Evolutionary conservation across 2,888 invertebrate genomes (phyloP).

Genomic region (Phengaris arion): DNA sequence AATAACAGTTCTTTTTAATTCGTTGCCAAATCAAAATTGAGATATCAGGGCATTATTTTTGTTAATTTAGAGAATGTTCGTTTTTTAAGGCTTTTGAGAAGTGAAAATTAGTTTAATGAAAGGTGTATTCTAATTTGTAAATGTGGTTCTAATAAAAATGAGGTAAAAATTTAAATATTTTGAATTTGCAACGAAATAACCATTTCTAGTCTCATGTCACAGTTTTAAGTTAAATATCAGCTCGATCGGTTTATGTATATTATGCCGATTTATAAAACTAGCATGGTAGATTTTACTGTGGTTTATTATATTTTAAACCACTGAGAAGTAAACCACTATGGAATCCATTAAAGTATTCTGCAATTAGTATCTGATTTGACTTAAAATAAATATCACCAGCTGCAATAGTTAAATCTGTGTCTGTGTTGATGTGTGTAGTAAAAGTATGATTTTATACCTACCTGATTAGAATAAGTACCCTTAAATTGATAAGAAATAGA

Average conservation of each 20-base stretch:
- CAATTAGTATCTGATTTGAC: not conserved
- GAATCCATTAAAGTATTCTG: not conserved
- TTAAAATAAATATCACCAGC: not conserved
- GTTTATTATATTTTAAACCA: not conserved
- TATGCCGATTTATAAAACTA: not conserved
- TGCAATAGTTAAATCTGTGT: not conserved
- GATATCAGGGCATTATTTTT: conserved; percentile 43
- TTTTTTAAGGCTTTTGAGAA: not conserved
- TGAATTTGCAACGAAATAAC: conserved; percentile 48
- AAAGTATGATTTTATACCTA: conserved; percentile 7
- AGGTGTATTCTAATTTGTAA: not conserved
- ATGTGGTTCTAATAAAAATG: not conserved
- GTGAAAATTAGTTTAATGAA: not conserved
- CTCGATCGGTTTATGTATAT: not conserved
- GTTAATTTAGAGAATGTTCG: conserved; percentile 44
- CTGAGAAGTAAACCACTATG: not conserved
- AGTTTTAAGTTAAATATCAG: conserved; percentile 67
- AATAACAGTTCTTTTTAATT: conserved; percentile 22
- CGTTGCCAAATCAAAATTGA: conserved; percentile 35
- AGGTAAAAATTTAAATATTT: not conserved
- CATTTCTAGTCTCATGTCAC: conserved; percentile 77
- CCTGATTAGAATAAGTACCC: conserved; percentile 10
- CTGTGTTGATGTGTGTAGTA: not conserved
- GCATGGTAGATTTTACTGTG: not conserved
- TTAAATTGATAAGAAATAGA: not conserved